Base-by-base conservation (phyloP, 1,140 invertebrate genomes). In the Drosophila mauritiana region DNA sequence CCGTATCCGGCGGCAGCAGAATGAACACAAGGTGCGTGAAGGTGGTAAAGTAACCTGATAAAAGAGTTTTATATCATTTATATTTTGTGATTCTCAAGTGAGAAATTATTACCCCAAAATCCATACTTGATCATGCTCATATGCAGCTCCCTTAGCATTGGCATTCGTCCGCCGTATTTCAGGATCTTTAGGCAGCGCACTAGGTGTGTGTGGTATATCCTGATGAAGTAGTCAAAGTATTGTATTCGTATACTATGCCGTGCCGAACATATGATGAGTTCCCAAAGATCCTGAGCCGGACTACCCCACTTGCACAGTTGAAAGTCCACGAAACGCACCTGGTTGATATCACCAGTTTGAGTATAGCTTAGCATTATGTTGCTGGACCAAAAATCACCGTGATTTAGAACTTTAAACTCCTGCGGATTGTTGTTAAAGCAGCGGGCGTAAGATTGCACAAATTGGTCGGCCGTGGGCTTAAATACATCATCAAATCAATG, bases 351-450 rank as follows among this genome's bases (percentile, higher is more conserved):
- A 3, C 75, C 78, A 6, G 67, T 48, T n/a, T 86, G 61, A 5
- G 73, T 80, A 52, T 91, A 92, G 49, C 85, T 92, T 15, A 93
- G 75, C 58, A 93, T 69, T 12, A 93, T 92, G 55, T 93, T 93
- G 52, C 92, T 91, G 10, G 81, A 91, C 91, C 91, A 92, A n/a
- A 93, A 93, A 75, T 96, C 95, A 5, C 95, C 95, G 65, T 95
- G 95, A 80, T 94, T 94, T 11, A 96, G 91, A 2, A 95, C 94
- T 57, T 94, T 93, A 55, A 95, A 95, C 49, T 94, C 93, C 13
- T 93, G 92, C 1, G 92, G 76, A 34, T 94, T 91, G 13, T 40
- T 77, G 57, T 81, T 89, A 12, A 88, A 86, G 43, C 82, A 84
- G 22, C 73, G 62, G 25, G 77, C 84, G 1, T 78, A 81, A 13